Conservation (phyloP, 2,113 vertebrate genomes). For the Anolis carolinensis region DNA sequence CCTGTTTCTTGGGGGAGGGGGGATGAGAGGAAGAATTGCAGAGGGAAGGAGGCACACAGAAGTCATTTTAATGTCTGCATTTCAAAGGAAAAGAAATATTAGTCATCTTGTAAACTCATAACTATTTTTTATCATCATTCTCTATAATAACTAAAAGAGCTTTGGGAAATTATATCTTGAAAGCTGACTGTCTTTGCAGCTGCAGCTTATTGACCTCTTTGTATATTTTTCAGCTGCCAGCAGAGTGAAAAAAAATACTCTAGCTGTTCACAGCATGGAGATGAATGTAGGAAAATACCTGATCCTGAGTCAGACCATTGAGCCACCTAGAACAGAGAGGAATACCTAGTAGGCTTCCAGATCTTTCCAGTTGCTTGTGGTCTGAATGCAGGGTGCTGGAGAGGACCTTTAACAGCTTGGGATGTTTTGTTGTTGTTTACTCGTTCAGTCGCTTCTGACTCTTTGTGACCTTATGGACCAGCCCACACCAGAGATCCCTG, state of each 20-base stretch:
- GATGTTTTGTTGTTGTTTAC: too few species aligned
- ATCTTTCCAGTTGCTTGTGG: not conserved
- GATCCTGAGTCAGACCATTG: not conserved
- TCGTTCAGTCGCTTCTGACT: too few species aligned
- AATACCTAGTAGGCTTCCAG: not conserved
- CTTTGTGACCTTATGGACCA: too few species aligned
- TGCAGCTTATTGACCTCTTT: not conserved
- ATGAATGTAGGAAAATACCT: not conserved
- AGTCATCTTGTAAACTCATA: conserved; percentile 2
- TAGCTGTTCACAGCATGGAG: not conserved
- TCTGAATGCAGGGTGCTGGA: too few species aligned
- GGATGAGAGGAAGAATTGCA: not conserved
- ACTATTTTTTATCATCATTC: not conserved
- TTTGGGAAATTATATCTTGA: not conserved
- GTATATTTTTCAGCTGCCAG: not conserved
- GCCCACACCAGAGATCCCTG: too few species aligned
- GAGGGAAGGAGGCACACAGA: not conserved
- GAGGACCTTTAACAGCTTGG: too few species aligned
- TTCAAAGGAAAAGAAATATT: not conserved
- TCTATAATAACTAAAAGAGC: not conserved
- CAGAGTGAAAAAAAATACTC: too few species aligned
- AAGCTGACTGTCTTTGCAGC: not conserved
- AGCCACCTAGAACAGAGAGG: not conserved
- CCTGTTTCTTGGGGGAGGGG: not conserved
- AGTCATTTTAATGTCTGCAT: not conserved